Conservation (phyloP, 53 echinoderm and acorn worm genomes). For the Mesocentrotus franciscanus region DNA sequence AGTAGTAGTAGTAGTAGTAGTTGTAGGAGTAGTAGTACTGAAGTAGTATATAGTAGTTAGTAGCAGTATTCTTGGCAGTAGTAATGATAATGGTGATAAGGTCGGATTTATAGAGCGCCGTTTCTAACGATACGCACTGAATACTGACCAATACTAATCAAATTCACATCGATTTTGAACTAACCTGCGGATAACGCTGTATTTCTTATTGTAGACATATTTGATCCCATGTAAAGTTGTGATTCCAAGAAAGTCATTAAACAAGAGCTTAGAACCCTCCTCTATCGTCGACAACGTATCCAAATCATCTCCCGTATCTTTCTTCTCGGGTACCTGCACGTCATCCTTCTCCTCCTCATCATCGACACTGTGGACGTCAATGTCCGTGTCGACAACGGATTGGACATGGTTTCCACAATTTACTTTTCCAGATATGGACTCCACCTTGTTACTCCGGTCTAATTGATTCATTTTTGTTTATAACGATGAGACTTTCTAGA, state of each 20-base stretch:
- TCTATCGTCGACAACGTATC: constrained; percentile 6
- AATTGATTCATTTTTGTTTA: not conserved
- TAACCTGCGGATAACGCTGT: not conserved
- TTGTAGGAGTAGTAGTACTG: too few relatives aligned
- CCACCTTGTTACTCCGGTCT: not conserved
- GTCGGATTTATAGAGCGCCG: too few relatives aligned
- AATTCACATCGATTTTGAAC: not conserved
- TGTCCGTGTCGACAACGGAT: not conserved
- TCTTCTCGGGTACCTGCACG: not conserved
- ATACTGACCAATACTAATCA: too few relatives aligned
- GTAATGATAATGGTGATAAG: too few relatives aligned
- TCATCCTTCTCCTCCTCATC: not conserved
- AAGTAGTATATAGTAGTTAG: too few relatives aligned
- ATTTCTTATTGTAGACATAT: not conserved
- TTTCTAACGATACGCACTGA: too few relatives aligned
- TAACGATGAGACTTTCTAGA: not conserved
- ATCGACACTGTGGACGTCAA: not conserved
- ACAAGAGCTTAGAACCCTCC: not conserved
- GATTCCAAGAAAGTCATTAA: constrained; percentile 6
- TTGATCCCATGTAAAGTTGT: constrained; percentile 43
- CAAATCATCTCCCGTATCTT: not conserved
- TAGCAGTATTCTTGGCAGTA: too few relatives aligned
- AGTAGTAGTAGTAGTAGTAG: too few relatives aligned
- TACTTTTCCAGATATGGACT: not conserved
- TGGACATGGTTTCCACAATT: not conserved